Conservation (phyloP, 1,140 invertebrate genomes). For the Trypoxylus dichotomus region DNA sequence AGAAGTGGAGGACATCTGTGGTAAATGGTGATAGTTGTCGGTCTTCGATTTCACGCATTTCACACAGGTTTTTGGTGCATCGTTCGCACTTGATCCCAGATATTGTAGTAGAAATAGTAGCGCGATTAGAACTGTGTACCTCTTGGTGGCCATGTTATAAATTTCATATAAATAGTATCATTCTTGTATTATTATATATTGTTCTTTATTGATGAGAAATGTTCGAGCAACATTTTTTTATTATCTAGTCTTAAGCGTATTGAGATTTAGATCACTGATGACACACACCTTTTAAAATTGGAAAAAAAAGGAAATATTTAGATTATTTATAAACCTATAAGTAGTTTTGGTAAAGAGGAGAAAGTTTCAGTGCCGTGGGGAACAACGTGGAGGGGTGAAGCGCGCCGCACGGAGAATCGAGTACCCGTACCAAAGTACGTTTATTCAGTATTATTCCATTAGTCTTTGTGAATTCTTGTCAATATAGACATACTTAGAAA, state of each 20-base stretch:
- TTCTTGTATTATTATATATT: conserved; percentile 6
- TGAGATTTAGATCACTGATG: neutral
- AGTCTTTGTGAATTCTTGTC: no score
- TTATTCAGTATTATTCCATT: no score
- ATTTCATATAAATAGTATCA: conserved; percentile 11
- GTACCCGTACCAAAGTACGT: no score
- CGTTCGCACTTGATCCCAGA: conserved; percentile 18
- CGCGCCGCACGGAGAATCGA: no score
- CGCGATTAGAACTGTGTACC: conserved; percentile 10
- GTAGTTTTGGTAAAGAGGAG: no score
- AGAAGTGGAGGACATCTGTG: neutral
- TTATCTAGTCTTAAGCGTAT: conserved; percentile 25
- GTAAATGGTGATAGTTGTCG: neutral
- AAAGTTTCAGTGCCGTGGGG: no score
- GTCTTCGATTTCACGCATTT: conserved; percentile 17
- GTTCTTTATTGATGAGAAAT: neutral
- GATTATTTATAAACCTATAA: conserved; percentile 8
- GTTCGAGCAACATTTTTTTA: conserved; percentile 5
- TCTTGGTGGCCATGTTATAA: conserved; percentile 12
- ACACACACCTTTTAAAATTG: neutral
- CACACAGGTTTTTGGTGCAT: conserved; percentile 9
- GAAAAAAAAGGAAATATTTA: neutral
- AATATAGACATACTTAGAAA: no score
- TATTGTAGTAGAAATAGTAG: conserved; percentile 11
- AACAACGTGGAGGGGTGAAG: no score